Percentiles rank a stretch among this genome's conserved stretches.
These are phyloP conservation scores for Drosophila atripex DNA, from an alignment of 2,888 invertebrate species.

Conservation along the genomic window DNA sequence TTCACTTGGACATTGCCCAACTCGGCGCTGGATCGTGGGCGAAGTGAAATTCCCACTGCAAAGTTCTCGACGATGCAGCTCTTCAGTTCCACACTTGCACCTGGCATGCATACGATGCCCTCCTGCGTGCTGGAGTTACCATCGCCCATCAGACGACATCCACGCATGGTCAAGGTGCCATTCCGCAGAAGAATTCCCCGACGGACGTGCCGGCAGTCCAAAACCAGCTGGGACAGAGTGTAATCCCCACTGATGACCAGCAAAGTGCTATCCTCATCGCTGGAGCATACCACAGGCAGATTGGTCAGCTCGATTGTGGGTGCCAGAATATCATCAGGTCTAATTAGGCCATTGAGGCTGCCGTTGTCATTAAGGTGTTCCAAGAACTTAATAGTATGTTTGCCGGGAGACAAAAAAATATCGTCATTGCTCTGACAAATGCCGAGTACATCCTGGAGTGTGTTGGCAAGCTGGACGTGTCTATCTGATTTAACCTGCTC, in stretches of 20 bases:
- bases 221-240: constrained; percentile 85
- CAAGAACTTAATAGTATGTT: constrained; percentile 84
- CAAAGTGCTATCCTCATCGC: constrained; percentile 85
- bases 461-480: constrained; percentile 84
- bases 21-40: constrained; percentile 45
- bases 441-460: constrained; percentile 79
- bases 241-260: constrained; percentile 85
- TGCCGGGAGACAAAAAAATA: constrained; percentile 85
- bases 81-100: constrained; percentile 82
- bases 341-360: constrained; percentile 66
- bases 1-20: constrained; percentile 46
- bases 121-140: constrained; percentile 85
- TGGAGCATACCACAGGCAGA: constrained; percentile 82
- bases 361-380: constrained; percentile 85
- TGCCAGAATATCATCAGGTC: constrained; percentile 18
- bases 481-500: constrained; percentile 79
- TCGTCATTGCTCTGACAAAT: constrained; percentile 84
- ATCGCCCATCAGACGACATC: constrained; percentile 85
- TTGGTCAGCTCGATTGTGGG: constrained; percentile 35
- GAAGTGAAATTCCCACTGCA: constrained; percentile 85
- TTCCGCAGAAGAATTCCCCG: constrained; percentile 85
- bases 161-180: constrained; percentile 84
- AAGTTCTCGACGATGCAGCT: constrained; percentile 85
- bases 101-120: constrained; percentile 85
- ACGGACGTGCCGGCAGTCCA: constrained; percentile 85